Evolutionary conservation across 2,888 invertebrate species (phyloP).

Genomic region (Drosophila monieri): DNA sequence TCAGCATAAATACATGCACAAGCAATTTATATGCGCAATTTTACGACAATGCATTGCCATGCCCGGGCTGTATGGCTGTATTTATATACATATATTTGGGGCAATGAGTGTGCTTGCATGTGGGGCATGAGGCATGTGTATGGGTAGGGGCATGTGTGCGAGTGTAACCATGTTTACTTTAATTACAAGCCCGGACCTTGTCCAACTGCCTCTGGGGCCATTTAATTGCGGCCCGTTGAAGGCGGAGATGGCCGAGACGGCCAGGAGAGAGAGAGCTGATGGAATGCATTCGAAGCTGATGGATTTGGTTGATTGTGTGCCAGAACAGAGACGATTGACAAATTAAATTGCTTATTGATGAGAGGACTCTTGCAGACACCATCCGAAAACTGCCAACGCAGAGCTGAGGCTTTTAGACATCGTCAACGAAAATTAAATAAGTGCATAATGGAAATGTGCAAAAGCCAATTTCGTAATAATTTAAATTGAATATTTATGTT

Average conservation of each 20-base stretch:
- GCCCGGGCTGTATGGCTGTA: neutral
- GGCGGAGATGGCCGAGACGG: constrained; percentile 30
- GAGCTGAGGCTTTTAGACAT: constrained; percentile 50
- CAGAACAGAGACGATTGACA: constrained; percentile 67
- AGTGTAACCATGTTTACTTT: constrained; percentile 62
- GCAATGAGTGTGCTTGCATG: neutral
- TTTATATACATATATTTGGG: neutral
- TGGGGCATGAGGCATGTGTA: neutral
- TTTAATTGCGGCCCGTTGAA: constrained; percentile 63
- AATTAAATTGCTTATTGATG: constrained; percentile 79
- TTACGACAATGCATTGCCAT: constrained; percentile 55
- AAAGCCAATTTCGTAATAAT: constrained; percentile 79
- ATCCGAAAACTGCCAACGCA: constrained; percentile 50
- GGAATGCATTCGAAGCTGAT: constrained; percentile 42
- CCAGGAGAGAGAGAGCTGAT: constrained; percentile 22
- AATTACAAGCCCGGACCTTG: constrained; percentile 62
- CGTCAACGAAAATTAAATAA: constrained; percentile 64
- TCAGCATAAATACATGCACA: constrained; percentile 58
- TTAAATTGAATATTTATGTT: constrained; percentile 79
- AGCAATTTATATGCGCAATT: constrained; percentile 69
- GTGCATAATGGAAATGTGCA: constrained; percentile 78
- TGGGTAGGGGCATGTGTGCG: constrained; percentile 18
- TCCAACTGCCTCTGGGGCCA: constrained; percentile 42
- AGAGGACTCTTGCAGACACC: constrained; percentile 40
- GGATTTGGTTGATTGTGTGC: constrained; percentile 69